These are phyloP conservation scores for Leptoteleia sp. DNA, from an alignment of 1,140 invertebrate genomes.

Conservation along the genomic window DNA sequence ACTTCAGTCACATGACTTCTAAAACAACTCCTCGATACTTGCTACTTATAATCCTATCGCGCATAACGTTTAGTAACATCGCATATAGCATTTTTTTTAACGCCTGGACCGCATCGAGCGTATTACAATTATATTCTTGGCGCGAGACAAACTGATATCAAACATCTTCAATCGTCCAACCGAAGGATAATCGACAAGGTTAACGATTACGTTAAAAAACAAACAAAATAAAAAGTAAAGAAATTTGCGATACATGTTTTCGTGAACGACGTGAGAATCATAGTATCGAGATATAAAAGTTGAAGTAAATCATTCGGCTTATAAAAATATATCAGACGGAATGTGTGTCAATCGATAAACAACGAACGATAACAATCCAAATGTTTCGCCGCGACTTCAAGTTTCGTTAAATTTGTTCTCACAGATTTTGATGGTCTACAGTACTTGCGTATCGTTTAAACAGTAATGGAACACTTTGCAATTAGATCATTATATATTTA, in stretches of 20 bases:
- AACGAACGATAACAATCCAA: constrained; percentile 8
- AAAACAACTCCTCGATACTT: constrained; percentile 11
- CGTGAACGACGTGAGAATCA: too few species aligned
- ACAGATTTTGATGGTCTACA: constrained; percentile 13
- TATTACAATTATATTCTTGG: neutral
- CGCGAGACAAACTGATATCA: too few species aligned
- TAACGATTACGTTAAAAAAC: too few species aligned
- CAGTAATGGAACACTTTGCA: constrained; percentile 52
- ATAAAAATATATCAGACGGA: constrained; percentile 12
- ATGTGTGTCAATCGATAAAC: constrained; percentile 17
- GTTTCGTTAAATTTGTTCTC: too few species aligned
- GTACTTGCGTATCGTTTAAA: constrained; percentile 40
- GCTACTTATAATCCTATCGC: too few species aligned
- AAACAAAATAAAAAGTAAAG: too few species aligned
- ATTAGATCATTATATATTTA: constrained; percentile 39
- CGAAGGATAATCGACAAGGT: neutral
- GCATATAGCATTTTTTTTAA: neutral
- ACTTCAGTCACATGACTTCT: constrained; percentile 27
- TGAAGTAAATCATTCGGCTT: constrained; percentile 4
- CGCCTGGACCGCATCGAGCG: constrained; percentile 4
- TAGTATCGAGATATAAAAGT: too few species aligned
- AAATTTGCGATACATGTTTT: too few species aligned
- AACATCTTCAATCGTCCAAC: too few species aligned
- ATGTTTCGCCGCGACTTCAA: neutral
- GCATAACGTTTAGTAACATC: constrained; percentile 4